phyloP scores from a whole-genome alignment of 2,113 vertebrate species.

The Thryonomys swinderianus region DNA sequence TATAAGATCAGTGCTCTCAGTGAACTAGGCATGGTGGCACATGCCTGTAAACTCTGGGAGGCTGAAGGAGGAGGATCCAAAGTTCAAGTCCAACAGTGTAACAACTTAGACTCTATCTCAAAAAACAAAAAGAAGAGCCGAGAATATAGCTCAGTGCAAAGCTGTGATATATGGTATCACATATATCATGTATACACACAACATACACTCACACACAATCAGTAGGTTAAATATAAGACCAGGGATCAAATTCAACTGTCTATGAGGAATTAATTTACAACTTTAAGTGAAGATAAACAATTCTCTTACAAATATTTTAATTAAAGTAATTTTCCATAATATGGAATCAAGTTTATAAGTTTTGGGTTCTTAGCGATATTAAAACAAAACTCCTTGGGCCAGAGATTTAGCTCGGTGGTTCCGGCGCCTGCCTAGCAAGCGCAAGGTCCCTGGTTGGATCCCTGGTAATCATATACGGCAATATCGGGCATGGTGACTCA shows the following conservation, averaged over 20 bases:
- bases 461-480: no score
- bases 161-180: not conserved
- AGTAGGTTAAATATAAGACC: conserved; percentile 45
- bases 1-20: not conserved
- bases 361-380: conserved; percentile 32
- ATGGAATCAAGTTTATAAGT: not conserved
- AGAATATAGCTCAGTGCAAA: not conserved
- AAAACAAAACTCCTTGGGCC: no score
- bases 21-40: not conserved
- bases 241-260: not conserved
- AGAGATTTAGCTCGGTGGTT: no score
- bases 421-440: no score
- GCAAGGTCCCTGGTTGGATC: no score
- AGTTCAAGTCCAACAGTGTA: not conserved
- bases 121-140: not conserved
- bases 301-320: conserved; percentile 58
- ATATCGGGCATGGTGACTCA: no score
- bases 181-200: not conserved
- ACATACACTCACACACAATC: not conserved
- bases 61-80: not conserved
- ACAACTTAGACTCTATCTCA: not conserved
- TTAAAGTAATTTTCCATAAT: conserved; percentile 36
- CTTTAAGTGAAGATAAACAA: not conserved
- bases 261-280: conserved; percentile 33
- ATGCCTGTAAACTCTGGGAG: not conserved